Conservation (phyloP, 2,797 vertebrate species). For the Meda fulgida region DNA sequence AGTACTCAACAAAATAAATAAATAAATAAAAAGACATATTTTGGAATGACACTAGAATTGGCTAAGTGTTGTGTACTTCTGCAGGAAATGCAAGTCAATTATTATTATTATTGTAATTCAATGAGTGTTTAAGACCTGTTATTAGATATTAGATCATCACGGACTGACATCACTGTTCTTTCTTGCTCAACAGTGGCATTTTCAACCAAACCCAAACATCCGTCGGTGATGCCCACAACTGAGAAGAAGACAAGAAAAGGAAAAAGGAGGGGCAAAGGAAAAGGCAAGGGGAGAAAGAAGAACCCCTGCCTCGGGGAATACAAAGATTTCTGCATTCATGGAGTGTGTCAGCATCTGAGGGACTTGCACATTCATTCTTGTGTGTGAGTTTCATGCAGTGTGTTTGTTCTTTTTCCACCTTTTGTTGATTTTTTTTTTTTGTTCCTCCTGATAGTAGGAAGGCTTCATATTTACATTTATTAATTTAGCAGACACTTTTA, state of each 20-base stretch:
- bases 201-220: slow-evolving; percentile 79
- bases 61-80: neutral
- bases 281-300: slow-evolving; percentile 80
- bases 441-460: neutral
- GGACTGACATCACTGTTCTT: slow-evolving; percentile 12
- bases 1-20: neutral
- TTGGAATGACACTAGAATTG: neutral
- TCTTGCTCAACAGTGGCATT: slow-evolving; percentile 73
- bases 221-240: slow-evolving; percentile 43
- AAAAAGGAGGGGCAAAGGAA: slow-evolving; percentile 73
- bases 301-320: slow-evolving; percentile 81
- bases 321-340: slow-evolving; percentile 84
- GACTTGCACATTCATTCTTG: slow-evolving; percentile 77
- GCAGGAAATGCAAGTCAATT: neutral
- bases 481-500: neutral
- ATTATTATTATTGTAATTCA: neutral
- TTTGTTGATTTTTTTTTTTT: neutral
- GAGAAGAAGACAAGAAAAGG: slow-evolving; percentile 72
- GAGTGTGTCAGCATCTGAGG: slow-evolving; percentile 80
- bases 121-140: neutral
- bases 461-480: neutral
- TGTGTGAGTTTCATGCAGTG: slow-evolving; percentile 74
- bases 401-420: neutral
- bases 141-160: slow-evolving; percentile 2
- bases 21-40: neutral